Base-by-base conservation (phyloP, 2,113 vertebrate genomes). In the Hiodon tergisus region DNA sequence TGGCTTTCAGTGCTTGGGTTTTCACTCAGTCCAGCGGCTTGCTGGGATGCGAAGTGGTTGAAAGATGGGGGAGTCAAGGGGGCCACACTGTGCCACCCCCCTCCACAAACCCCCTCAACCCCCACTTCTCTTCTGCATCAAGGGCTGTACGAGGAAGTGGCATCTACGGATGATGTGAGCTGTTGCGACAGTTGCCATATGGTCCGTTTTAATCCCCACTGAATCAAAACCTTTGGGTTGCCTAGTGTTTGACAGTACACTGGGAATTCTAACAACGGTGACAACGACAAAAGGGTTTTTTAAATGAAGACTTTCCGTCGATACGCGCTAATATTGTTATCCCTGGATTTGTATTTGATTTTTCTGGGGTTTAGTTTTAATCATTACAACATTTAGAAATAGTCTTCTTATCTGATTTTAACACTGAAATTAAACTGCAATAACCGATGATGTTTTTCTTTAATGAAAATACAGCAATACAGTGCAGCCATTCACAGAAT, bases 151-250 rank as follows among this genome's bases (percentile, higher is more conserved):
- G 83, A 77, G 81, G 82, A 85, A 76, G 82, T 80, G 81, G 81
- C 66, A 76, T 69, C 77, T 75, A 82, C 81, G 81, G 85, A 85
- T 87, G 83, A 87, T 60, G 63, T 80, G 82, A 84, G 84, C 79
- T 81, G 74, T 67, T 74, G 83, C 72, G 84, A 89, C 89, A 91
- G 86, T 90, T 91, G 86, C 85, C 78, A 81, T 88, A 87, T 89
- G 87, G 70, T 78, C 81, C 78, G 60, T 72, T 78, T 77, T 80
- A 85, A 83, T 84, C 82, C 86, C 83, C 74, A 83, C 82, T 82
- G 85, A 86, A 71, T 78, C 74, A 5, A 51, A 83, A 77, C 87
- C 81, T 83, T 79, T 78, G 85, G 86, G 86, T 83, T 80, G 83
- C 86, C 84, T 83, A 80, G 86, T 85, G 85, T 88, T 81, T 88